phyloP scores from a whole-genome alignment of 2,113 vertebrate species.

The Junco hyemalis region DNA sequence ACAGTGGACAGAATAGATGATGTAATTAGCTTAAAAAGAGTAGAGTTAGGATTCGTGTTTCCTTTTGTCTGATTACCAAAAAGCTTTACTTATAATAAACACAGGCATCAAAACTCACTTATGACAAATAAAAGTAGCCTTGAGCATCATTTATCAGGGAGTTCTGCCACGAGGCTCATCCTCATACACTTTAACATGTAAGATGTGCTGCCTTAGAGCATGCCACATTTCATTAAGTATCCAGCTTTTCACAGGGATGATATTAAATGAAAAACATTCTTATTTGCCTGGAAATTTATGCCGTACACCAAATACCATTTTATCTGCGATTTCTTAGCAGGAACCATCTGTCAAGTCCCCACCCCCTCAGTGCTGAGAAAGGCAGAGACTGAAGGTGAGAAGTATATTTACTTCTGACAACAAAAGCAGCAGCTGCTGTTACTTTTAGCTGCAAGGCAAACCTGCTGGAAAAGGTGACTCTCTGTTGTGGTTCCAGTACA shows the following conservation, averaged over 20 bases:
- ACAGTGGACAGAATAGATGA: background rate
- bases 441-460: constrained; percentile 32
- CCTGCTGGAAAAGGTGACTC: constrained; percentile 19
- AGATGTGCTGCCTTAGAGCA: background rate
- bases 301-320: constrained; percentile 4
- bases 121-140: background rate
- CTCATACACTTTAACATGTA: background rate
- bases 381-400: constrained; percentile 7
- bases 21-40: background rate
- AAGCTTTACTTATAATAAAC: background rate
- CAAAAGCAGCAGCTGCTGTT: constrained; percentile 15
- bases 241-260: background rate
- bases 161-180: background rate
- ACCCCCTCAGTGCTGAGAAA: background rate
- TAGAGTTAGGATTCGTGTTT: background rate
- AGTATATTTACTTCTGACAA: constrained; percentile 19
- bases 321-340: constrained; percentile 35
- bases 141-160: background rate
- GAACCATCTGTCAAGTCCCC: constrained; percentile 13
- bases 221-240: background rate
- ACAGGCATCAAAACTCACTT: background rate
- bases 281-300: constrained; percentile 24
- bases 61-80: background rate
- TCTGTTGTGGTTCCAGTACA: background rate
- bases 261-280: background rate